These are phyloP conservation scores for Epinephelus moara DNA, from an alignment of 2,113 vertebrate species.

Conservation along the genomic window DNA sequence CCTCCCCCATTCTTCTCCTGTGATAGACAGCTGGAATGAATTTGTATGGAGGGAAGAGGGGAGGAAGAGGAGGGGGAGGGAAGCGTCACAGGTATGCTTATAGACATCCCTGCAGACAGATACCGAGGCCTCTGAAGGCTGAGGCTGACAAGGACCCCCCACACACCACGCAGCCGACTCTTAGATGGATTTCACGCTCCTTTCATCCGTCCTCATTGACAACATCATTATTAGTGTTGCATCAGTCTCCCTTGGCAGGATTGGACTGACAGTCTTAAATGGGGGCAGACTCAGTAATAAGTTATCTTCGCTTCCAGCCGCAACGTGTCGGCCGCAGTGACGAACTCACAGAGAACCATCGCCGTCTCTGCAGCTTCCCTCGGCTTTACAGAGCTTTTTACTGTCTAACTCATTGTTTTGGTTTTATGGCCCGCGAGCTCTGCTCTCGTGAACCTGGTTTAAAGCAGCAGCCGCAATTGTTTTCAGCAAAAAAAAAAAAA, in stretches of 20 bases:
- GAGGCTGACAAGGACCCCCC: neutral
- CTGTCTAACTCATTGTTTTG: no score
- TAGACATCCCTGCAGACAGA: conserved; percentile 15
- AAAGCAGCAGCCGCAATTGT: no score
- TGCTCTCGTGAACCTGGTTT: no score
- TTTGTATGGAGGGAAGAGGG: neutral
- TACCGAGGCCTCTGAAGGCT: conserved; percentile 3
- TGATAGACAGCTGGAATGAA: conserved; percentile 50
- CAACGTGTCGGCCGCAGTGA: no score
- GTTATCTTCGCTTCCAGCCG: neutral
- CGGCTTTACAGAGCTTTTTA: no score
- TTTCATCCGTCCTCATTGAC: conserved; percentile 7
- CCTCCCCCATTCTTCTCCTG: conserved; percentile 1
- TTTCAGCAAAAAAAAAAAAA: no score
- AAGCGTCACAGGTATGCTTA: conserved; percentile 16
- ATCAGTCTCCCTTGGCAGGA: neutral
- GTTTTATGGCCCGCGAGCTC: no score
- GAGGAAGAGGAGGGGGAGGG: neutral
- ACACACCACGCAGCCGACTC: neutral
- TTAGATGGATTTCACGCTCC: neutral
- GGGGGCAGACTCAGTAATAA: neutral
- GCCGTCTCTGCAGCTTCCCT: no score
- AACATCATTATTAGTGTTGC: neutral
- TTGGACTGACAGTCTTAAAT: neutral
- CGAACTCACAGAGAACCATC: no score